Conservation (phyloP, 1,140 invertebrate species). For the Colletes gigas region DNA sequence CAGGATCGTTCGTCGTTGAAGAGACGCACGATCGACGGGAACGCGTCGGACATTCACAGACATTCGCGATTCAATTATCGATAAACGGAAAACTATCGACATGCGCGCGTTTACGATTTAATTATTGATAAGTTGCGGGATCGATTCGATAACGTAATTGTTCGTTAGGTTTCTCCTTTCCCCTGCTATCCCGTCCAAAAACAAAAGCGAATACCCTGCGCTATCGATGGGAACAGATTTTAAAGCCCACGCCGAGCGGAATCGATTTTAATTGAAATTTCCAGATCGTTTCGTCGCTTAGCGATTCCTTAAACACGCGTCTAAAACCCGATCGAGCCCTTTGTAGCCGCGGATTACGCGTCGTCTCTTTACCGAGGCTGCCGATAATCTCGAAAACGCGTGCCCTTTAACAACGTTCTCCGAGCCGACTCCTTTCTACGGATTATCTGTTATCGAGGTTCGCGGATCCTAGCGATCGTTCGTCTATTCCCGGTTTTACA, state of each 20-base stretch:
- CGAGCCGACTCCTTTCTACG: neutral
- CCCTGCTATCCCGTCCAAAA: neutral
- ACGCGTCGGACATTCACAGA: too few relatives aligned
- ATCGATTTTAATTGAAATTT: slow-evolving; percentile 28
- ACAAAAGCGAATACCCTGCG: too few relatives aligned
- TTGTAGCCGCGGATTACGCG: neutral
- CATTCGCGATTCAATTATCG: slow-evolving; percentile 14
- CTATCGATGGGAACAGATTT: neutral
- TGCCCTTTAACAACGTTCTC: neutral
- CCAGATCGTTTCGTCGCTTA: neutral
- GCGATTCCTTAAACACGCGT: neutral
- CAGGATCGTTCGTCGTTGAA: too few relatives aligned
- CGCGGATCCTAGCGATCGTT: neutral
- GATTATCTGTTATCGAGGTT: neutral
- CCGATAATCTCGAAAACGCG: neutral
- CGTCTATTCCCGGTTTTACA: too few relatives aligned
- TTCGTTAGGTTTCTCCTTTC: neutral
- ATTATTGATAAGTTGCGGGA: slow-evolving; percentile 2
- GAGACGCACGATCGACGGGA: neutral
- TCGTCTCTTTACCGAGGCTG: neutral
- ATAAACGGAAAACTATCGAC: neutral
- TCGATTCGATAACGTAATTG: slow-evolving; percentile 6
- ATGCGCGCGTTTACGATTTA: slow-evolving; percentile 1
- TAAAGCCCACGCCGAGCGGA: neutral
- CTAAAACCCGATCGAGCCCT: neutral